These are phyloP conservation scores for Morus bassanus DNA, from an alignment of 2,797 vertebrate species.

Conservation along the genomic window DNA sequence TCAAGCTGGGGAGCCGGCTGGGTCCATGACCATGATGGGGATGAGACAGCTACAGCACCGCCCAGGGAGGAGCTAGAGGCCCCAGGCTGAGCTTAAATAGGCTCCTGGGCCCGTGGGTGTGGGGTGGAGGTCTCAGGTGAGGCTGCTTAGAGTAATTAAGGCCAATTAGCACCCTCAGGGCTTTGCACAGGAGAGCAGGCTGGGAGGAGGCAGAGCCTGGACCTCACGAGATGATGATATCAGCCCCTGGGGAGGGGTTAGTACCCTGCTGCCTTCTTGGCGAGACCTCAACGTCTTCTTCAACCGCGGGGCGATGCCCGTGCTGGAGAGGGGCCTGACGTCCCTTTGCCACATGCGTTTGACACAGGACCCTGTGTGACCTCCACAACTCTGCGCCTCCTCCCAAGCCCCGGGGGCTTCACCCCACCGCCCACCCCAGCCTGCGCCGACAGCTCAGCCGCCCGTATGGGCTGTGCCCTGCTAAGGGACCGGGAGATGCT, in stretches of 20 bases:
- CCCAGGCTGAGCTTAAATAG: not conserved
- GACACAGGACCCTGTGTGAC: not conserved
- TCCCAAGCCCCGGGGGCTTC: not conserved
- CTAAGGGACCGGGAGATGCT: accelerated
- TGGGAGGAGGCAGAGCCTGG: not conserved
- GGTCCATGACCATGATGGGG: accelerated
- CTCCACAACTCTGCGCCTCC: not conserved
- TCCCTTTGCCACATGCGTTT: not conserved
- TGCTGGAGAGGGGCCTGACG: accelerated
- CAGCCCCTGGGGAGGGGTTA: not conserved
- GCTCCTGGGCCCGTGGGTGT: not conserved
- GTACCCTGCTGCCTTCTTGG: not conserved
- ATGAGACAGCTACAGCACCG: not conserved
- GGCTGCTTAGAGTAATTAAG: not conserved
- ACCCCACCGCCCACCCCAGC: not conserved
- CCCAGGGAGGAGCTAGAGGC: accelerated
- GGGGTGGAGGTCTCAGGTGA: not conserved
- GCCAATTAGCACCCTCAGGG: not conserved
- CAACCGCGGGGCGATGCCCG: accelerated
- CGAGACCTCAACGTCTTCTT: not conserved
- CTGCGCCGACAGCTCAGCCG: accelerated
- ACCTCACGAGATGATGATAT: accelerated
- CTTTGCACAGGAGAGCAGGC: not conserved
- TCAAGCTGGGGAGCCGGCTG: too few relatives aligned
- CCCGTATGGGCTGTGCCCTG: accelerated